Evolutionary conservation across 2,113 vertebrate species (phyloP).

Genomic region (Pterocles orientalis): DNA sequence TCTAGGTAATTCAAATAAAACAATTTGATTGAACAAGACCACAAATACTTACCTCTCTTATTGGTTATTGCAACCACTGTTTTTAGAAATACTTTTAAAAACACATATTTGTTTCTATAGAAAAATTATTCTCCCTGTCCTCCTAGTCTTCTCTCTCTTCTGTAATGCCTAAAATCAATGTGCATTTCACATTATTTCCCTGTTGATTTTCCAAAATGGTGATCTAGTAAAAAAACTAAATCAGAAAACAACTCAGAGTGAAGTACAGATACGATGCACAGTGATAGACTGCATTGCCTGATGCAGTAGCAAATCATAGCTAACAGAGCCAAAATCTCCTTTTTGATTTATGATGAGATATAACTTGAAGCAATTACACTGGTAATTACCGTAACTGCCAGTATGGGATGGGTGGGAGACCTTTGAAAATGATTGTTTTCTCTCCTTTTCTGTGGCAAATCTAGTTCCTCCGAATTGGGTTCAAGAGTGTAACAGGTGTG

Average conservation of each 20-base stretch:
- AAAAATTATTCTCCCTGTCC: neutral
- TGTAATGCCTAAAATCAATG: neutral
- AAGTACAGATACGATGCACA: neutral
- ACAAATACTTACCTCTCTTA: neutral
- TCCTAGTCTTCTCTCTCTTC: neutral
- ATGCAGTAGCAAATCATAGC: neutral
- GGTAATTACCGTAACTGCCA: constrained; percentile 23
- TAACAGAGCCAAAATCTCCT: neutral
- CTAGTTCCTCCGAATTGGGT: neutral
- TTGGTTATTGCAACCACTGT: neutral
- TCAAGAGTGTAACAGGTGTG: constrained; percentile 13
- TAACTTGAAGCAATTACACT: constrained; percentile 19
- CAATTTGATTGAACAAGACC: neutral
- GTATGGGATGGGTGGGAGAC: neutral
- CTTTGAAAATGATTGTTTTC: neutral
- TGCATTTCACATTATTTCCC: neutral
- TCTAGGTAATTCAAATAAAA: neutral
- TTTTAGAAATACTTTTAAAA: neutral
- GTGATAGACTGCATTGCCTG: neutral
- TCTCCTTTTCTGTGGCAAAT: neutral
- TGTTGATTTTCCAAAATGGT: neutral
- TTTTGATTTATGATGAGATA: constrained; percentile 5
- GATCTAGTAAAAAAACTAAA: neutral
- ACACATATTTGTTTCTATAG: neutral
- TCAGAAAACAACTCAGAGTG: neutral